Evolutionary conservation across 2,113 vertebrate species (phyloP), one percentile per base, ranked within the genome.

Genomic region (Peromyscus polionotus): DNA sequence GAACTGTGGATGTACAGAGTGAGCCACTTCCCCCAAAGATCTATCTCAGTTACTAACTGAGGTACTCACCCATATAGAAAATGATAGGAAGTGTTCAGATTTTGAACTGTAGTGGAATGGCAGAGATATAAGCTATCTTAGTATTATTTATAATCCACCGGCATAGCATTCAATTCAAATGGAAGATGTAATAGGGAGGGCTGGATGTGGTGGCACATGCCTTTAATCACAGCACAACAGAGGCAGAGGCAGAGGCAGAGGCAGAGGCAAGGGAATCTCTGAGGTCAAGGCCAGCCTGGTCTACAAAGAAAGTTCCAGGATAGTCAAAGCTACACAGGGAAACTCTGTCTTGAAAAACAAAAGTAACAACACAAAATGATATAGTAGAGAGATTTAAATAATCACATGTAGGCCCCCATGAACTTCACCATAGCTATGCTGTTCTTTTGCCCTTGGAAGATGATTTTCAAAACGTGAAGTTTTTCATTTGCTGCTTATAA

Each of bases 401-500:
- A 65, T 81, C 87, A 84, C 61, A 91, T 36, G 51, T 59, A 91
- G 63, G 8, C 1, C 3, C 80, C 3, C 31, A 54, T 20, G 7
- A 81, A 81, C 72, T 42, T 87, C 39, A 87, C 45, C 2, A 36
- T n/a, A 26, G 2, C 6, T 4, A 31, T 59, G 39, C 4, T 36
- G 7, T 59, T 80, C 9, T 68, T 86, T 83, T 80, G 57, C 4
- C 2, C 1, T 42, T 95, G 28, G 24, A 57, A 91, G 39, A n/a
- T 80, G 51, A 86, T 24, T 93, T 96, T 91, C 67, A 86, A 63
- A 7, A 94, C 76, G 65, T 77, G 39, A 90, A 36, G 36, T 42
- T 61, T 84, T 63, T 89, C 63, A 20, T 65, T 96, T 95, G 42
- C 14, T 91, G 17, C 85, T 90, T n/a, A 90, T 70, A 93, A 72